Evolutionary conservation across 2,888 invertebrate genomes (phyloP).

Genomic region (Melanargia galathea): DNA sequence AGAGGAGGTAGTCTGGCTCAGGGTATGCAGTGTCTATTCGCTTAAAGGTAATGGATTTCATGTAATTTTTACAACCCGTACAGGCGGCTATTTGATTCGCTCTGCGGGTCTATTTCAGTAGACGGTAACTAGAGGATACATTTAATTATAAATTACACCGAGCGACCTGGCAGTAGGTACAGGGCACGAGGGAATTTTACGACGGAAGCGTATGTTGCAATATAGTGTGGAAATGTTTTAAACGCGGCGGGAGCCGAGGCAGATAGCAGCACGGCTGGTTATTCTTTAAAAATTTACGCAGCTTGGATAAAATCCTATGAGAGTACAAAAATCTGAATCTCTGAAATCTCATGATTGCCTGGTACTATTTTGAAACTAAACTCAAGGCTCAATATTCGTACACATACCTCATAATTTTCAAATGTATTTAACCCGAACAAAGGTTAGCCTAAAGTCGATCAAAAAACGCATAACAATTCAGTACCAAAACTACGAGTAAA

Average conservation of each 20-base stretch:
- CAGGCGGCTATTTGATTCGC: conserved; percentile 3
- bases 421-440: no score
- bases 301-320: neutral
- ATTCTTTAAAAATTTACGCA: neutral
- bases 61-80: neutral
- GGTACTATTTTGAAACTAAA: neutral
- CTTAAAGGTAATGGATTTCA: neutral
- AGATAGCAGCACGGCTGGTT: neutral
- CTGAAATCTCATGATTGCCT: neutral
- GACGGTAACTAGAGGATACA: conserved; percentile 9
- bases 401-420: no score
- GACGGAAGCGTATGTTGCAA: conserved; percentile 28
- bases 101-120: conserved; percentile 20
- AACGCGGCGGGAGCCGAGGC: conserved; percentile 1
- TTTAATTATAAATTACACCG: conserved; percentile 31
- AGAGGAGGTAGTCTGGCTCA: no score
- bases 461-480: conserved; percentile 9
- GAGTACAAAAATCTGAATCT: neutral
- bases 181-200: conserved; percentile 29
- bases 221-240: conserved; percentile 19
- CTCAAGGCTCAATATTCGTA: neutral
- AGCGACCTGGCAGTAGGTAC: conserved; percentile 29
- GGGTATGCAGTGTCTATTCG: neutral
- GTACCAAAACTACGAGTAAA: conserved; percentile 12
- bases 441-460: neutral